Base-by-base conservation (phyloP, 2,113 vertebrate genomes). In the Thamnophis sirtalis region DNA sequence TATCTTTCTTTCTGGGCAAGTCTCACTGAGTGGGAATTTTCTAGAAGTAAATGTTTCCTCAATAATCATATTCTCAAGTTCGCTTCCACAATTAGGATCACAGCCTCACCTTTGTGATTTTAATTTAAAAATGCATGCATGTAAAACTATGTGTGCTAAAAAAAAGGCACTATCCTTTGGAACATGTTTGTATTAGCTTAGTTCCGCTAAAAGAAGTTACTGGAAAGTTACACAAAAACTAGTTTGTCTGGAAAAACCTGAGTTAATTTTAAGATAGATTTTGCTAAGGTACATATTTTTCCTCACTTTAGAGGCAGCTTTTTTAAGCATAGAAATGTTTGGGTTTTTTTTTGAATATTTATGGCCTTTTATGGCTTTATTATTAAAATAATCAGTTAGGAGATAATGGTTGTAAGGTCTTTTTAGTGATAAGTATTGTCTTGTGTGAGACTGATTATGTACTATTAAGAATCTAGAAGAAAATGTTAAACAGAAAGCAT, bases 381-480 rank as follows among this genome's bases (percentile, higher is more conserved):
- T 86, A 84, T 93, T n/a, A 90, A 73, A 7, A 4, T 2, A 68
- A 0, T 84, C 60, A 68, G 58, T 50, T 9, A 28, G 19, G 0
- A 89, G 63, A n/a, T 0, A 6, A 84, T 54, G 63, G 51, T 87
- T 28, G 0, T 21, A 85, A 89, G 91, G n/a, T 53, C 68, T 86
- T 26, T 49, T 17, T 17, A 0, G 7, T 58, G 56, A 49, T 63
- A 91, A 90, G 92, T 7, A 56, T 84, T 1, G 56, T 1, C 55
- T 24, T 60, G 80, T 33, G 0, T 28, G 0, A 4, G 33, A 3
- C 0, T 19, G 28, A 11, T 33, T 5, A 87, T 0, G 26, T 22
- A 0, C 0, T 0, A 3, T 87, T 84, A 55, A 55, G 88, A 93
- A 0, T 3, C 0, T 13, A 28, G 53, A 0, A 1, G 10, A 0